Base-by-base conservation (phyloP, 2,888 invertebrate genomes). In the Dasypogon diadema region DNA sequence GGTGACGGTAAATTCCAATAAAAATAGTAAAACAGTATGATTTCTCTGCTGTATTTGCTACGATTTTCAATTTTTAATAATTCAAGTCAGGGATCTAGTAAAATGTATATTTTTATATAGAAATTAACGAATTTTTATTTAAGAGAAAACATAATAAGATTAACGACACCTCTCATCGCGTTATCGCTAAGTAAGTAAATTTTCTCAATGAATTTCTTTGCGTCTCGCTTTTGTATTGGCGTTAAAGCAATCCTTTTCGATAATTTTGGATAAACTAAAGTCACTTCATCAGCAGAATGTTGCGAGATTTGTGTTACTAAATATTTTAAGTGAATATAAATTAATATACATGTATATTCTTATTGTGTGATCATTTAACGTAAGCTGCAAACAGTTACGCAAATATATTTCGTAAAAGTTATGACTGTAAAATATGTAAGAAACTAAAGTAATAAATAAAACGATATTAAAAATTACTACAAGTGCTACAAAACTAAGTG, bases 361-460 rank as follows among this genome's bases (percentile, higher is more conserved):
- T 46, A 63, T 63, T 63, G 63, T 63, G 42, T 63, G 26, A 68
- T 68, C 37, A 68, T 48, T 68, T 68, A 24, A 48, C 65, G 24
- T 68, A 68, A 68, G 65, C 24, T 68, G 26, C 24, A 68, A 12
- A 48, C 24, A 68, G 48, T 68, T 68, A 48, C 48, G 48, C 46
- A 68, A 26, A 26, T 68, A 68, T 48, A 68, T 68, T 68, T 68
- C 65, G 22, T 68, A 68, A 68, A 48, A 26, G 65, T 68, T 68
- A 68, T 48, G 48, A 68, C 65, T 68, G 65, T 68, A 68, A 68
- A 68, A 63, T n/a, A 68, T 68, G 65, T 68, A 68, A 48, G 65
- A 68, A 68, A 68, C 24, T 68, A 68, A 68, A 48, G 10, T 68
- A 68, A 68, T 68, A 68, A 68, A 68, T 68, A 68, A 48, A 48